phyloP scores from a whole-genome alignment of 2,888 invertebrate genomes.

The Trichogramma evanescens region DNA sequence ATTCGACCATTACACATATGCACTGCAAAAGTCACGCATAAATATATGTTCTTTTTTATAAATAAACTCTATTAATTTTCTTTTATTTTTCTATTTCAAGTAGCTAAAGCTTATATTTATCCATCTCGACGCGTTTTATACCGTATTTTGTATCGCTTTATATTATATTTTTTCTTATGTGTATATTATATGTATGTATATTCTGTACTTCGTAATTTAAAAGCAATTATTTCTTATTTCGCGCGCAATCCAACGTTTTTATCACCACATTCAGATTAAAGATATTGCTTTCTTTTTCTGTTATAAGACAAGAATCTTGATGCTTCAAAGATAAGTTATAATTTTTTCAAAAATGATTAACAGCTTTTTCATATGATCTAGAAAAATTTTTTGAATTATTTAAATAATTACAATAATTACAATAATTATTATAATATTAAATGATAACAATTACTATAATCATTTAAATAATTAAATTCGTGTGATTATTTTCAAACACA shows the following conservation, averaged over 20 bases:
- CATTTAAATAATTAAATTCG: too few relatives aligned
- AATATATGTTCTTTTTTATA: conserved; percentile 31
- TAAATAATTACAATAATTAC: too few relatives aligned
- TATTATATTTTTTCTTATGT: neutral
- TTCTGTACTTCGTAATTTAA: conserved; percentile 14
- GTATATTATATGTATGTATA: conserved; percentile 16
- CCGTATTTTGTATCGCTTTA: conserved; percentile 1
- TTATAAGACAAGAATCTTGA: too few relatives aligned
- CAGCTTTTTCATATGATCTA: too few relatives aligned
- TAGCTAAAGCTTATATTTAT: conserved; percentile 11
- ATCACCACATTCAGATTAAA: conserved; percentile 16
- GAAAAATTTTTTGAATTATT: too few relatives aligned
- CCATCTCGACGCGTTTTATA: conserved; percentile 13
- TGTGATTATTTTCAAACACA: too few relatives aligned
- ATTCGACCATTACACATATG: conserved; percentile 25
- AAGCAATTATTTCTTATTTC: conserved; percentile 5
- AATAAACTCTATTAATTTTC: conserved; percentile 26
- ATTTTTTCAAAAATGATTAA: too few relatives aligned
- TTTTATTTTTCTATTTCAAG: conserved; percentile 12
- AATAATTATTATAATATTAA: too few relatives aligned
- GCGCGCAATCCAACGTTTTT: conserved; percentile 2
- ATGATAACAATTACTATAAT: too few relatives aligned
- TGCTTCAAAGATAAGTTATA: too few relatives aligned
- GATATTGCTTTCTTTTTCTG: conserved; percentile 16
- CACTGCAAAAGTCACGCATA: conserved; percentile 37